Conservation (phyloP, 2,797 vertebrate genomes). For the Trachurus trachurus region DNA sequence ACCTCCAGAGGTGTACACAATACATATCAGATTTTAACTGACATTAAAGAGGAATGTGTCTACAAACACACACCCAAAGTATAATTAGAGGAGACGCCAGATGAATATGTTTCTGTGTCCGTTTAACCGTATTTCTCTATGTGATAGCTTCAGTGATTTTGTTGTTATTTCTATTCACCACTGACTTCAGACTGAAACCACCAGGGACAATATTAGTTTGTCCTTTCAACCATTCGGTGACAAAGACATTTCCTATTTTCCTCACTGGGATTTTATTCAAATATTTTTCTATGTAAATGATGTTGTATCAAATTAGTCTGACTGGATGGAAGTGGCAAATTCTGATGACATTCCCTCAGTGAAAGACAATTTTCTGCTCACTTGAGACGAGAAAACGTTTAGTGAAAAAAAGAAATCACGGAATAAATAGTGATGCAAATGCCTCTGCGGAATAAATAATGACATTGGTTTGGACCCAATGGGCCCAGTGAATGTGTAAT, state of each 20-base stretch:
- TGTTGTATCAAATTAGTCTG: slow-evolving; percentile 44
- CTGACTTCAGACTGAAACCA: slow-evolving; percentile 1
- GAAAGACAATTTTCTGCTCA: slow-evolving; percentile 47
- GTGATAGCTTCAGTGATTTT: not conserved
- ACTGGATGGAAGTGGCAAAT: slow-evolving; percentile 25
- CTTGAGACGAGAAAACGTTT: slow-evolving; percentile 49
- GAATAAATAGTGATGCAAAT: slow-evolving; percentile 45
- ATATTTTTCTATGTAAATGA: slow-evolving; percentile 49
- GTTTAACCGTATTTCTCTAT: not conserved
- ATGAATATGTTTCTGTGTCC: not conserved
- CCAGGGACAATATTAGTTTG: slow-evolving; percentile 7
- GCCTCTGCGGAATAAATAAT: slow-evolving; percentile 50
- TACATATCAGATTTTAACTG: not conserved
- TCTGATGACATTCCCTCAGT: slow-evolving; percentile 30
- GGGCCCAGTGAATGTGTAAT: slow-evolving; percentile 42
- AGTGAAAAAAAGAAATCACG: slow-evolving; percentile 31
- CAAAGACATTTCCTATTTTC: slow-evolving; percentile 41
- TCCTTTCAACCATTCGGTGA: slow-evolving; percentile 30
- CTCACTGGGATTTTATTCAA: slow-evolving; percentile 20
- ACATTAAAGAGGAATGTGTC: not conserved
- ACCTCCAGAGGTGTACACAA: not conserved
- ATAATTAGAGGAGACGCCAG: not conserved
- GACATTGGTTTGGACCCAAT: slow-evolving; percentile 35
- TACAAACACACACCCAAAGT: not conserved
- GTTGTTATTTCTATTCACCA: slow-evolving; percentile 4